Evolutionary conservation across 2,113 vertebrate genomes (phyloP).

Genomic region (Dipodomys spectabilis): DNA sequence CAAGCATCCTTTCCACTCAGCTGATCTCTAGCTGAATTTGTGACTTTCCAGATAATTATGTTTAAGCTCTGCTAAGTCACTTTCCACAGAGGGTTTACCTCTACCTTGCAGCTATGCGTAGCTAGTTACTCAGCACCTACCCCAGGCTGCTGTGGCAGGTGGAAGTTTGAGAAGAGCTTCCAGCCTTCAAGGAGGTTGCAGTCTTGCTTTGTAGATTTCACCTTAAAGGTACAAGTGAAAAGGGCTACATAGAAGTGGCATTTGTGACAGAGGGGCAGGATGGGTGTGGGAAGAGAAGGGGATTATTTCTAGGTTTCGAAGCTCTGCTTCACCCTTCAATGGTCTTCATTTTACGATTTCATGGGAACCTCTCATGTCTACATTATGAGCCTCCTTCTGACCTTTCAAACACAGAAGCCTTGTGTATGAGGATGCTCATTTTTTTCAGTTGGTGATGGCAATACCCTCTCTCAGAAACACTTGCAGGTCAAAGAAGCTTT

Average conservation of each 20-base stretch:
- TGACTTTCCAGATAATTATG: slow-evolving; percentile 56
- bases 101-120: background rate
- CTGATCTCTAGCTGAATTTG: slow-evolving; percentile 39
- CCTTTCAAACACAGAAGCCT: background rate
- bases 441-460: too few species aligned
- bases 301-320: background rate
- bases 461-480: too few species aligned
- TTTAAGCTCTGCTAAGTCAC: slow-evolving; percentile 22
- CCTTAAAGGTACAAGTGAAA: background rate
- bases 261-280: accelerated
- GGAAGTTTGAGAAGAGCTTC: background rate
- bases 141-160: too few species aligned
- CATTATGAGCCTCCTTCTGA: background rate
- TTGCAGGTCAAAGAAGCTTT: too few species aligned
- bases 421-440: too few species aligned
- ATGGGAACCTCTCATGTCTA: background rate
- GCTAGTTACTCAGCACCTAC: background rate
- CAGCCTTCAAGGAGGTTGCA: background rate
- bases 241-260: accelerated
- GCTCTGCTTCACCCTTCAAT: background rate
- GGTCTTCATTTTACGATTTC: background rate
- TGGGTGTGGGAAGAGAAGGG: background rate
- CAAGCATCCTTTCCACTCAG: slow-evolving; percentile 13
- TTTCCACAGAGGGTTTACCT: background rate
- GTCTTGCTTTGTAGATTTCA: background rate